Percentiles rank a stretch among this genome's conserved stretches.
phyloP scores from a whole-genome alignment of 2,797 vertebrate species.

The Malacoctenus gilli region DNA sequence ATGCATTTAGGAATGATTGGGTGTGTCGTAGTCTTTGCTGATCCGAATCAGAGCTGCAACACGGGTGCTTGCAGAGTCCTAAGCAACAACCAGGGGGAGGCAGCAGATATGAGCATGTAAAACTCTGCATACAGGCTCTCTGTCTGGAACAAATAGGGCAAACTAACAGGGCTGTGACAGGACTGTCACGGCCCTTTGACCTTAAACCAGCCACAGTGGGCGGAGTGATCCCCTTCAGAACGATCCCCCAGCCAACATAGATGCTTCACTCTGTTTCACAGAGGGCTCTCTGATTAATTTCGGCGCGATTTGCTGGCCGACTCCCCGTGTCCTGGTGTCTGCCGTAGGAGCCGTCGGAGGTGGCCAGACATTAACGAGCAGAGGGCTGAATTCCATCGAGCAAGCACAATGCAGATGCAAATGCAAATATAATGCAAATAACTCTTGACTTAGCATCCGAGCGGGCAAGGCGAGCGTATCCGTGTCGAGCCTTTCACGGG shows the following conservation, averaged over 20 bases:
- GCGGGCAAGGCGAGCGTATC: background rate
- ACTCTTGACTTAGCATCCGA: background rate
- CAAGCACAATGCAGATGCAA: constrained; percentile 30
- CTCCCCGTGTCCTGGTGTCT: constrained; percentile 23
- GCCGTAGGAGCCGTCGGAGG: constrained; percentile 20
- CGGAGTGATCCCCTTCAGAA: constrained; percentile 35
- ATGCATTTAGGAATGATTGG: too few species aligned
- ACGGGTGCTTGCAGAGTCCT: constrained; percentile 15
- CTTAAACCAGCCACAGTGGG: constrained; percentile 32
- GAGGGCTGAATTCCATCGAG: constrained; percentile 18
- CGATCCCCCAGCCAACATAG: constrained; percentile 17
- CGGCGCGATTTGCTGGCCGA: constrained; percentile 31
- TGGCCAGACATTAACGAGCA: constrained; percentile 7
- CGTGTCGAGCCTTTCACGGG: background rate
- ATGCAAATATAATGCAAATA: constrained; percentile 4
- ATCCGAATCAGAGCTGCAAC: constrained; percentile 3
- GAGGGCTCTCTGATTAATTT: constrained; percentile 21
- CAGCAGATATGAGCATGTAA: constrained; percentile 34
- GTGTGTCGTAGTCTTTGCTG: background rate
- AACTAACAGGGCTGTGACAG: constrained; percentile 46
- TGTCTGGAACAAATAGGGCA: constrained; percentile 62
- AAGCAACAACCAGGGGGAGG: constrained; percentile 13
- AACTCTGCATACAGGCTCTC: constrained; percentile 42
- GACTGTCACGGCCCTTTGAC: background rate
- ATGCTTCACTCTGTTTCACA: constrained; percentile 29